Evolutionary conservation across 1,140 invertebrate species (phyloP).

Genomic region (Drosophila orena): DNA sequence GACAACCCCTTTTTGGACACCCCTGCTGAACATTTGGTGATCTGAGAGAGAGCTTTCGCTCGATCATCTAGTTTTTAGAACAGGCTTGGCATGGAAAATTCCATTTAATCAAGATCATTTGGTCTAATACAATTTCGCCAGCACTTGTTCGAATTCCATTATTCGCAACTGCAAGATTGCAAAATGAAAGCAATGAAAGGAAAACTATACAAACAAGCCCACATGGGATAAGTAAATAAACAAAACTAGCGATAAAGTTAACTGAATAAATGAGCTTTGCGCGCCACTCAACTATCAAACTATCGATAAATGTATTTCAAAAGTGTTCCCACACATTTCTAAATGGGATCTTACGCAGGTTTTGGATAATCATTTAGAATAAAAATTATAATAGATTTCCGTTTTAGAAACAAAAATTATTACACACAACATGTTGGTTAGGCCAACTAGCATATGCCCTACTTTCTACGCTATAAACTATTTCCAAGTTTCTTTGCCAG

Average conservation of each 20-base stretch:
- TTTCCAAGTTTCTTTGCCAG: not conserved
- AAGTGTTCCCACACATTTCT: not conserved
- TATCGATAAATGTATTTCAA: conserved; percentile 6
- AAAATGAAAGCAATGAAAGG: not conserved
- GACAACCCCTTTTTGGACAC: not conserved
- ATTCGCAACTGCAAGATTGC: conserved; percentile 1
- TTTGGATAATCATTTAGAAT: no score
- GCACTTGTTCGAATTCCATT: not conserved
- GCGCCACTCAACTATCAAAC: not conserved
- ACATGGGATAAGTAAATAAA: not conserved
- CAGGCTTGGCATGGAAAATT: conserved; percentile 49
- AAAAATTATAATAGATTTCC: no score
- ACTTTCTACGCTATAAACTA: not conserved
- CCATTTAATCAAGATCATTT: conserved; percentile 34
- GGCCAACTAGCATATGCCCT: no score
- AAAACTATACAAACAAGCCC: not conserved
- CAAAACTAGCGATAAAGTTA: not conserved
- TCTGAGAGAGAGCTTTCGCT: conserved; percentile 42
- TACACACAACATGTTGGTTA: no score
- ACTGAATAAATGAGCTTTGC: not conserved
- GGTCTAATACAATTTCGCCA: not conserved
- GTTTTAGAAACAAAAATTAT: no score
- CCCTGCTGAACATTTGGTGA: conserved; percentile 1
- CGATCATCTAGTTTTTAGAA: conserved; percentile 14
- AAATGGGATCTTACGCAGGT: no score